Base-by-base conservation (phyloP, 2,113 vertebrate species). In the Balaeniceps rex region DNA sequence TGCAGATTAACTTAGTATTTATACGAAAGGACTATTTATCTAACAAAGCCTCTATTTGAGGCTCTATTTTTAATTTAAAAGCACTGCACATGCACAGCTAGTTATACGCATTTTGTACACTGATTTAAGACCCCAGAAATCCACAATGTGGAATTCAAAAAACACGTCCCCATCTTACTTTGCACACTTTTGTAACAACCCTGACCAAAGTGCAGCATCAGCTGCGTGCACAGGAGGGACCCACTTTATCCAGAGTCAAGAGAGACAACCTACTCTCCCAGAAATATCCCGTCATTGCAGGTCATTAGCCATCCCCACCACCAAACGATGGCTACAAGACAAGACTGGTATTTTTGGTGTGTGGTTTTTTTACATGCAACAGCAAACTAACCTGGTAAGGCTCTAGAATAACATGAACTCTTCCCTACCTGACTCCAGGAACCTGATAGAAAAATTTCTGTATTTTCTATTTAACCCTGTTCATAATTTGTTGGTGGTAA, bases 371-470 rank as follows among this genome's bases (percentile, higher is more conserved):
- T 42, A 31, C 7, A 54, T 25, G 28, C 36, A 69, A 83, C 22
- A 42, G 54, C n/a, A 87, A 71, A 49, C 38, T 57, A 19, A 85
- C 28, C 49, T 12, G 63, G 19, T 9, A 24, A 29, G 18, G 12
- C 33, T 75, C 52, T 18, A 36, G 55, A 87, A 60, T 1, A 64
- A 57, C n/a, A 55, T 8, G 12, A 84, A 51, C 33, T n/a, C 77
- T 64, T 60, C 55, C 33, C 51, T 49, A 18, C 11, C 18, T 58
- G 25, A 70, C 36, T 77, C 25, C 19, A 34, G 28, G n/a, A 21
- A 40, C 44, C 19, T 0, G 2, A 36, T 1, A 70, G 12, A 38
- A 83, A 69, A 33, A 65, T 1, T 1, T 60, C 60, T 46, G 25
- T 26, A 22, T 66, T 94, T 90, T 31, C 5, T 42, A 11, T 44